A percentile compares a stretch with the other conserved stretches of the same genome.
phyloP scores from a whole-genome alignment of 2,888 invertebrate genomes.

The Diaperis boleti region DNA sequence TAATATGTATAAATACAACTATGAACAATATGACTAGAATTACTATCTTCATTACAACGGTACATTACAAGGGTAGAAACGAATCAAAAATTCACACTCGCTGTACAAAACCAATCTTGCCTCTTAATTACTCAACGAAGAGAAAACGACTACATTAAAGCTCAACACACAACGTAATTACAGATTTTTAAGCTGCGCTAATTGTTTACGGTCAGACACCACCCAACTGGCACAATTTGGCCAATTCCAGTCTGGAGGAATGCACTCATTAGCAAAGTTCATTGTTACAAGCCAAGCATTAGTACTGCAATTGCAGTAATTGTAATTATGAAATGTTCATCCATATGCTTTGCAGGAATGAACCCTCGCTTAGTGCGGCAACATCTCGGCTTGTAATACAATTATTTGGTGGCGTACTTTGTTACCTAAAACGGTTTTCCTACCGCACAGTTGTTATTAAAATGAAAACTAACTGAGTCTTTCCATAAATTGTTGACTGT shows the following conservation, averaged over 20 bases:
- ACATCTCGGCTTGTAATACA: constrained; percentile 26
- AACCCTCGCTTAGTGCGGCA: constrained; percentile 17
- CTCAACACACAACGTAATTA: background rate
- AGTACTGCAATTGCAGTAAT: constrained; percentile 30
- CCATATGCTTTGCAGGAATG: constrained; percentile 16
- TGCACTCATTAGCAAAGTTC: constrained; percentile 20
- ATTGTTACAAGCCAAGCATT: constrained; percentile 16
- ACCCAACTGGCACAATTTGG: constrained; percentile 2
- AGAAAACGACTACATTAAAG: background rate
- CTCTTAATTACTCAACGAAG: background rate
- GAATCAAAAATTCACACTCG: too few species aligned
- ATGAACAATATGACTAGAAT: too few species aligned
- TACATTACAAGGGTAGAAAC: too few species aligned
- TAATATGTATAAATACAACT: too few species aligned
- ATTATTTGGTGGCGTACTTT: constrained; percentile 10
- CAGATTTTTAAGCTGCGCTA: background rate
- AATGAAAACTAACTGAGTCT: too few species aligned
- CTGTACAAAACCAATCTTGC: background rate
- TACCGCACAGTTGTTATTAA: constrained; percentile 1
- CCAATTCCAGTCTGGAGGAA: constrained; percentile 9
- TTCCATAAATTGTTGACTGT: too few species aligned
- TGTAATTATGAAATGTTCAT: constrained; percentile 31
- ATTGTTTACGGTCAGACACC: constrained; percentile 2
- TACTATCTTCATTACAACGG: too few species aligned
- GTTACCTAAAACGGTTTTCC: constrained; percentile 5